Percentiles rank a stretch among this genome's conserved stretches.
phyloP scores from a whole-genome alignment of 1,140 invertebrate genomes.

The Papilio aristodemus region DNA sequence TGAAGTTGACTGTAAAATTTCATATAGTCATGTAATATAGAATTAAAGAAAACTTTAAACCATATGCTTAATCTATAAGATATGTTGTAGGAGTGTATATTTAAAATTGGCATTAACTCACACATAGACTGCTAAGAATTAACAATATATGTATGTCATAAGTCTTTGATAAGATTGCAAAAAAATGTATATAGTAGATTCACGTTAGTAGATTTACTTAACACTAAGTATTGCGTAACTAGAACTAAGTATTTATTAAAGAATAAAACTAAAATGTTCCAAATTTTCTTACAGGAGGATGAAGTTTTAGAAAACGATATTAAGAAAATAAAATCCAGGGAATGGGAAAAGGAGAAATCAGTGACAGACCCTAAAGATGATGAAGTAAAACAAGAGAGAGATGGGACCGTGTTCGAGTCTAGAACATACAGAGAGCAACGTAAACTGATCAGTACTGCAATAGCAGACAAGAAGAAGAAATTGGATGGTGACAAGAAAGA shows the following conservation, averaged over 20 bases:
- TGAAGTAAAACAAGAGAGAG: conserved; percentile 63
- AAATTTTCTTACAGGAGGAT: conserved; percentile 64
- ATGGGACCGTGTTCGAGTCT: conserved; percentile 64
- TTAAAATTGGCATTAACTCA: background rate
- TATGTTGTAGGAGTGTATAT: conserved; percentile 4
- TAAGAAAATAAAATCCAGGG: conserved; percentile 76
- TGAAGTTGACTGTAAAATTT: too few relatives aligned
- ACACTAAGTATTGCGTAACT: background rate
- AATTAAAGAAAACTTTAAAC: too few relatives aligned
- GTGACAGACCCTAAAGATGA: conserved; percentile 70
- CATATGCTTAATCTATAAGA: conserved; percentile 11
- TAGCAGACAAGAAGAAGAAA: conserved; percentile 71
- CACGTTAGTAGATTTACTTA: background rate
- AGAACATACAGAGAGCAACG: conserved; percentile 71
- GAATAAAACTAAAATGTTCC: background rate
- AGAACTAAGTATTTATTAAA: background rate
- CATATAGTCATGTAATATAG: too few relatives aligned
- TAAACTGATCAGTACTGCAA: conserved; percentile 50
- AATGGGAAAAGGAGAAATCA: conserved; percentile 77
- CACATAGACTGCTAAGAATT: background rate
- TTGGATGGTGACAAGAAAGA: conserved; percentile 63
- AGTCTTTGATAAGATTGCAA: background rate
- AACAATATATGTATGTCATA: background rate
- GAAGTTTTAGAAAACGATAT: conserved; percentile 68
- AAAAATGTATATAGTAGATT: background rate